phyloP scores from a whole-genome alignment of 2,888 invertebrate species.

The Mesorhabditis spiculigera region DNA sequence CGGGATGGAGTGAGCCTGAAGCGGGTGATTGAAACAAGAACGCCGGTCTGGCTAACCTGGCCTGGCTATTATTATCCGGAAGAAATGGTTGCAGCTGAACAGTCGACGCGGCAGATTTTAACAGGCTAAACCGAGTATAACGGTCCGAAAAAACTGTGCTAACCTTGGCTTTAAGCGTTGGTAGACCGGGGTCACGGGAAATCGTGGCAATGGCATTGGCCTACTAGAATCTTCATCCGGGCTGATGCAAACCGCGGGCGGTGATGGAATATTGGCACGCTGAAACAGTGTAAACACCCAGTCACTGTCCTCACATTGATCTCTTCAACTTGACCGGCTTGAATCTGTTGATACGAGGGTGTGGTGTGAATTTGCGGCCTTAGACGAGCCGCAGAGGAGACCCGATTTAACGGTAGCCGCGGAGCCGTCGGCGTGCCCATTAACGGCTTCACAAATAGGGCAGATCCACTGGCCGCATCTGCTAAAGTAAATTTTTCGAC shows the following conservation, averaged over 20 bases:
- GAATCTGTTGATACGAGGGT: not conserved
- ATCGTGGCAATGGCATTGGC: not conserved
- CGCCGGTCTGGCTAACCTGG: not conserved
- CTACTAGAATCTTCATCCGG: conserved; percentile 1
- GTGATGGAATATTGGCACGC: not conserved
- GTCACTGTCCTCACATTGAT: not conserved
- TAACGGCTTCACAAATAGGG: not conserved
- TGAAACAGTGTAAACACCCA: not conserved
- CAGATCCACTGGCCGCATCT: not conserved
- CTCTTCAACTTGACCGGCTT: not conserved
- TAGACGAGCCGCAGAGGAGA: not conserved
- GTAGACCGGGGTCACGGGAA: not conserved
- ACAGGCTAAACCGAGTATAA: not conserved
- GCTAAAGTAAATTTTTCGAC: no score
- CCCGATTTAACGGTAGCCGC: not conserved
- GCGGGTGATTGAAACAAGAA: not conserved
- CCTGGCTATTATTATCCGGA: not conserved
- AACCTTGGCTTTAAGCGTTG: not conserved
- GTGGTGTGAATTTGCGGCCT: conserved; percentile 1
- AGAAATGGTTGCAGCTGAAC: not conserved
- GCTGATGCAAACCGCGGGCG: not conserved
- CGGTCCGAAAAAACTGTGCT: not conserved
- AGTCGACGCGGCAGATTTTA: not conserved
- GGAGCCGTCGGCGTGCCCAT: not conserved
- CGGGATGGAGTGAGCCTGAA: not conserved